Base-by-base conservation (phyloP, 2,113 vertebrate genomes). In the Alosa alosa region DNA sequence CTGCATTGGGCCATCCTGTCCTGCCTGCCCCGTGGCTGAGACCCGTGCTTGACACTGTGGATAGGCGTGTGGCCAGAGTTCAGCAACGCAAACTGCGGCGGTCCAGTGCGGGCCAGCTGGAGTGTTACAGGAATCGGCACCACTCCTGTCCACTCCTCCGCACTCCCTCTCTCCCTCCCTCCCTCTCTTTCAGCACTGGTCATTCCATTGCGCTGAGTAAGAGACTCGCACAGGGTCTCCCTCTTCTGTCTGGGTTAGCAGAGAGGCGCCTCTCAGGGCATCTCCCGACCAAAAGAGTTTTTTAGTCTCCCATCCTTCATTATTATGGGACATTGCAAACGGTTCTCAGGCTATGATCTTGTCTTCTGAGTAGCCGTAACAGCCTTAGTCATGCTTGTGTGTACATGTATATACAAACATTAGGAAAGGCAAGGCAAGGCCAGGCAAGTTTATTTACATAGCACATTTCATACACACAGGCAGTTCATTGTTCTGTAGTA, bases 121-220 rank as follows among this genome's bases (percentile, higher is more conserved):
- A 60, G 20, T 60, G 55, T 60, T 60, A 22, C 55, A 60, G 55
- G 55, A 60, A 60, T n/a, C 20, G 4, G 31, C 31, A 31, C 31
- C 31, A 31, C 31, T 11, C 50, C 41, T 44, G 41, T 17, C 47
- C 47, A 49, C 55, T 60, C 55, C 20, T n/a, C 6, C 57, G 8
- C 57, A 5, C 57, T 60, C 57, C 13, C 57, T 60, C 57, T 9
- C 25, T 31, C 64, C 3, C 64, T 31, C 64, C 3, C 64, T 31
- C 64, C 3, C 64, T 36, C 64, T 36, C 7, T 36, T 7, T 72
- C 36, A 78, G 9, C 13, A 2, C 72, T 78, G 31, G 10, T 78
- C 72, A 78, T 78, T 78, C 72, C 72, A 11, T 10, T 39, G 72
- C 72, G 15, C 72, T 78, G 72, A 78, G 11, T 78, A 39, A 78